Conservation (phyloP, 2,888 invertebrate species). For the Drepanosiphum platanoidis region DNA sequence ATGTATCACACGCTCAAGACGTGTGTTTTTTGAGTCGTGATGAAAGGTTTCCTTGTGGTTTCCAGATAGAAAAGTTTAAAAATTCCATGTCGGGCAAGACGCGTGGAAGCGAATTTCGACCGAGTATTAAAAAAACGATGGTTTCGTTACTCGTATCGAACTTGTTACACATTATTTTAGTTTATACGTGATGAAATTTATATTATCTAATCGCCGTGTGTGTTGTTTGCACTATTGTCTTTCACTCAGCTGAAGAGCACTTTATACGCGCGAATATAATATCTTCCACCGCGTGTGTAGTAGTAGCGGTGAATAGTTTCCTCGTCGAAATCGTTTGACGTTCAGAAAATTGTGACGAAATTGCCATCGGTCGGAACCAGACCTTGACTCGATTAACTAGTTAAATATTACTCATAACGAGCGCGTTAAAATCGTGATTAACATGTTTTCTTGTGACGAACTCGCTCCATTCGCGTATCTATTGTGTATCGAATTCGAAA, state of each 20-base stretch:
- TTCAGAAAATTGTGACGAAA: conserved; percentile 28
- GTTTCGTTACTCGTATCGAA: conserved; percentile 8
- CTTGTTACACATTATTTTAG: neutral
- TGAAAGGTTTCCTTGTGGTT: no score
- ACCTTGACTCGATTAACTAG: conserved; percentile 34
- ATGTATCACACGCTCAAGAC: no score
- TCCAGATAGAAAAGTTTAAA: neutral
- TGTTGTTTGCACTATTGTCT: conserved; percentile 33
- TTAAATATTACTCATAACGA: no score
- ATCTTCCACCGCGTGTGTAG: neutral
- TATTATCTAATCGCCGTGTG: conserved; percentile 29
- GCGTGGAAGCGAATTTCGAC: neutral
- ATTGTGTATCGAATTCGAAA: no score
- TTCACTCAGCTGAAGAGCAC: neutral
- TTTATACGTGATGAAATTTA: conserved; percentile 27
- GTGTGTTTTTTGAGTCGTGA: no score
- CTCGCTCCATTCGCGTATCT: no score
- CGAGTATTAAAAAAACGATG: neutral
- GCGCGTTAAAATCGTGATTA: no score
- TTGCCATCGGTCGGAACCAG: neutral
- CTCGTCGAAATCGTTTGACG: conserved; percentile 12
- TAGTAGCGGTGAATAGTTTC: neutral
- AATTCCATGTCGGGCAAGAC: neutral
- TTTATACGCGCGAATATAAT: neutral
- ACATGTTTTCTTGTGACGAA: no score